Base-by-base conservation (phyloP, 2,113 vertebrate species). In the Lepidothrix coronata region DNA sequence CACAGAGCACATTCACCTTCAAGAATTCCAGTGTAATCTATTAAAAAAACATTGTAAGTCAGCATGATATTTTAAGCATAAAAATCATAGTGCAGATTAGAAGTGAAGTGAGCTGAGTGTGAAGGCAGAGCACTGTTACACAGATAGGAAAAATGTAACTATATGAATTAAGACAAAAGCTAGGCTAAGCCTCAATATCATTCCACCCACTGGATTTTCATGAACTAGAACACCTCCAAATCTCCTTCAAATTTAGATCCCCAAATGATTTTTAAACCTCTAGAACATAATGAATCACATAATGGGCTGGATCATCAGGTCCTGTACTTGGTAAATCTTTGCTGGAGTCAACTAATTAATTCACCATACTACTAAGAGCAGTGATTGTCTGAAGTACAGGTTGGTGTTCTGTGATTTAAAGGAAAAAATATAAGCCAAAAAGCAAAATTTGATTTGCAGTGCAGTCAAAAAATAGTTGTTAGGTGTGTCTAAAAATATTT, bases 401-500 rank as follows among this genome's bases (percentile, higher is more conserved):
- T 49, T 66, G 44, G 4, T 46, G 16, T 46, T 81, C 57, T 46
- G 16, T 79, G 25, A 90, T 65, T 51, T 59, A 25, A 65, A 70
- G 18, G 75, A 88, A 59, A 88, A 79, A 37, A 6, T 33, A 54
- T 37, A 80, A 84, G 15, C 18, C 43, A 76, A 86, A 67, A 6
- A 65, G 48, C 22, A 49, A 75, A 78, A 67, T 46, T n/a, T 57
- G 44, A 33, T 65, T 79, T 88, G 52, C 63, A 71, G 33, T 2
- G 1, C 13, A 58, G 20, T 72, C 27, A 87, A 82, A 85, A 94
- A 89, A 46, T 57, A 82, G 81, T 91, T 95, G 83, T 70, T 94
- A 94, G 70, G 84, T 43, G 49, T 93, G 86, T 81, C 87, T 75
- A 85, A 73, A 95, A 95, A 88, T 80, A 91, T 91, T 88, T 94